A percentile compares a stretch with the other conserved stretches of the same genome.
These are phyloP conservation scores for Pachycephus smyrnensis DNA, from an alignment of 2,888 invertebrate species.

Conservation along the genomic window DNA sequence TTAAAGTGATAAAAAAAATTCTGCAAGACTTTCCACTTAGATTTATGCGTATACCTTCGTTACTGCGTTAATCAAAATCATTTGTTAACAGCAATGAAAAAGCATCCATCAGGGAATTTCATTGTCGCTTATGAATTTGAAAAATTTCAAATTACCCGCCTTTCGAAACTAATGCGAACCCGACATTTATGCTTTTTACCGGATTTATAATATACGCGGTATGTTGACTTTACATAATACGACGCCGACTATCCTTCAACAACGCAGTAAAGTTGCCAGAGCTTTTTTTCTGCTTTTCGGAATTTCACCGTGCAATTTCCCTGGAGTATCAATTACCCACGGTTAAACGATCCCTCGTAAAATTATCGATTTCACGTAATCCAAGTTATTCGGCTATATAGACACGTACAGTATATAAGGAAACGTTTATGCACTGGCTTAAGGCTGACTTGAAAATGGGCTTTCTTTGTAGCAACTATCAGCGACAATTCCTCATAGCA, in stretches of 20 bases:
- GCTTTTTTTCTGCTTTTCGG: neutral
- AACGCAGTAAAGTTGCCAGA: neutral
- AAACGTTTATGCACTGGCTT: neutral
- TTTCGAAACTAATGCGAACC: neutral
- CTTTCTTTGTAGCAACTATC: no score
- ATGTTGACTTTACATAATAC: neutral
- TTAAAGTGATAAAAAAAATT: neutral
- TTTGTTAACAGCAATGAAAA: neutral
- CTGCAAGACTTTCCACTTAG: neutral
- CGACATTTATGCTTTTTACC: no score
- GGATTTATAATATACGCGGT: neutral
- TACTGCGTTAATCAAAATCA: neutral
- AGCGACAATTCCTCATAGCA: no score
- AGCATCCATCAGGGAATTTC: neutral
- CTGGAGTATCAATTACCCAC: neutral
- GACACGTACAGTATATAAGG: neutral
- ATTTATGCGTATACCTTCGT: neutral
- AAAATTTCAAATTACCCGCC: neutral
- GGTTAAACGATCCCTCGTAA: neutral
- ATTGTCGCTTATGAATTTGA: neutral
- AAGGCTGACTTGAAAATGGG: neutral
- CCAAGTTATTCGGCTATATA: neutral
- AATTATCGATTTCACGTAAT: neutral
- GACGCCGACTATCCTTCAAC: neutral
- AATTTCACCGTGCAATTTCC: conserved; percentile 5